Evolutionary conservation across 2,113 vertebrate genomes (phyloP).

Genomic region (Carollia perspicillata): DNA sequence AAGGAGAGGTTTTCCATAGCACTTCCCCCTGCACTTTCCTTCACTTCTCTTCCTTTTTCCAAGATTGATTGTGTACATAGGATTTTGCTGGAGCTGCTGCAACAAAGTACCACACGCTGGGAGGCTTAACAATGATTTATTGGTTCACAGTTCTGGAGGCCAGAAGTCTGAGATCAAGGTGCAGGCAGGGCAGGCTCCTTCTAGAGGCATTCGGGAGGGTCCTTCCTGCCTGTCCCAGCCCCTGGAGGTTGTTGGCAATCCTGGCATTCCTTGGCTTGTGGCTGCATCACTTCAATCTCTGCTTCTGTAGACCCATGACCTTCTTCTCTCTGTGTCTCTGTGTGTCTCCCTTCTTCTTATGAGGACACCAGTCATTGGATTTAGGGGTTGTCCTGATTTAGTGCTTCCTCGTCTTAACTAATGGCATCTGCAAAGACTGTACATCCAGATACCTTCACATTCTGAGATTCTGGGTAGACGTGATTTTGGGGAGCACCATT

Average conservation of each 20-base stretch:
- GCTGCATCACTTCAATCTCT: background rate
- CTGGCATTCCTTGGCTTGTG: background rate
- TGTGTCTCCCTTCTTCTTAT: background rate
- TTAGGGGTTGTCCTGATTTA: background rate
- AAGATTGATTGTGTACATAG: background rate
- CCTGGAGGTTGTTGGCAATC: background rate
- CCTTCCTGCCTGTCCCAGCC: no score
- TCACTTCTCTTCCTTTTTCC: background rate
- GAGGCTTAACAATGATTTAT: background rate
- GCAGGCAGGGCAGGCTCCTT: accelerated
- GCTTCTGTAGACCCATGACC: background rate
- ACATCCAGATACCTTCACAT: background rate
- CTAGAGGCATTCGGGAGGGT: background rate
- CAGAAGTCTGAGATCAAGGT: background rate
- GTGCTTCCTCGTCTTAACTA: background rate
- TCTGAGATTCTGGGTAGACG: background rate
- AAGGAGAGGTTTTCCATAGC: background rate
- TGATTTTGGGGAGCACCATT: background rate
- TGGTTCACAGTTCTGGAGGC: background rate
- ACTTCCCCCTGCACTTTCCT: no score
- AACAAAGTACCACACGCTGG: background rate
- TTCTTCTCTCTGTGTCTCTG: background rate
- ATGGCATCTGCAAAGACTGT: background rate
- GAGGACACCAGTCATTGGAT: background rate
- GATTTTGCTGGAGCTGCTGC: background rate